Conservation (phyloP, 2,888 invertebrate genomes). For the Ectemnius continuus region DNA sequence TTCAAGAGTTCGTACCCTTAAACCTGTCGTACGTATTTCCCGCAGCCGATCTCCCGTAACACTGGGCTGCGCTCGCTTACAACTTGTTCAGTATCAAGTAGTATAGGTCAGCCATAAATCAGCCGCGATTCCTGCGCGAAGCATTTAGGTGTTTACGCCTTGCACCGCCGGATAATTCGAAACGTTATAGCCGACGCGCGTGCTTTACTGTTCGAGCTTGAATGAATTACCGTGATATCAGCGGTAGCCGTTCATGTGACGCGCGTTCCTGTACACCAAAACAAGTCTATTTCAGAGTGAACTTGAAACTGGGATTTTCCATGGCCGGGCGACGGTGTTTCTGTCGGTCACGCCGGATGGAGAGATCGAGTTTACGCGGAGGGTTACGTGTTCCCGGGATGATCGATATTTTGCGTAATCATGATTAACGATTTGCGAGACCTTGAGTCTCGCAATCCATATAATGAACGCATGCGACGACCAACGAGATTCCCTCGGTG, state of each 20-base stretch:
- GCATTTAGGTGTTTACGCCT: no score
- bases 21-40: background rate
- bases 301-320: no score
- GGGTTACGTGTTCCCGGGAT: background rate
- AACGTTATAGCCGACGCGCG: no score
- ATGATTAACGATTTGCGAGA: slow-evolving; percentile 36
- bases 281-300: no score
- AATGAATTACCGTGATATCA: no score
- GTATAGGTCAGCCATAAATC: background rate
- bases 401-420: slow-evolving; percentile 36
- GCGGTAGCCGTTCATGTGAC: no score
- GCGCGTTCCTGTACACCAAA: no score
- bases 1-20: background rate
- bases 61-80: background rate
- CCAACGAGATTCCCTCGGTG: slow-evolving; percentile 37
- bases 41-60: background rate
- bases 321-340: no score
- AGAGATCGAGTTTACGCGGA: background rate
- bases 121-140: background rate
- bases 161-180: no score
- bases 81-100: background rate
- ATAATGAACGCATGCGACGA: background rate
- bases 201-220: no score
- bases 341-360: no score
- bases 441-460: slow-evolving; percentile 24